Percentiles rank a stretch among this genome's conserved stretches.
phyloP scores from a whole-genome alignment of 2,888 invertebrate species.

The Xanthia icteritia region DNA sequence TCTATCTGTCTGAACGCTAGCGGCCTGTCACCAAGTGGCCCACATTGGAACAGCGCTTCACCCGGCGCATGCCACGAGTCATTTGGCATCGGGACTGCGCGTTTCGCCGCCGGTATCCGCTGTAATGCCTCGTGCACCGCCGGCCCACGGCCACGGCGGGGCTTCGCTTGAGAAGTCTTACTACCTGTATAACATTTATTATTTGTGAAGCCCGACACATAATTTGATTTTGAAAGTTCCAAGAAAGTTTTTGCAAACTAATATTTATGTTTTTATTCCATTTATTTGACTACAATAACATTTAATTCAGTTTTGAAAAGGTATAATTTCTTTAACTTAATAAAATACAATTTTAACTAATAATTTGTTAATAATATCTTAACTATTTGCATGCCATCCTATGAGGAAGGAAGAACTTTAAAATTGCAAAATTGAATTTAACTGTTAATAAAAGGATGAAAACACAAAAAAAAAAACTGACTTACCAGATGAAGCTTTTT shows the following conservation, averaged over 20 bases:
- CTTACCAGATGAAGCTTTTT: constrained; percentile 80
- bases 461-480: not conserved
- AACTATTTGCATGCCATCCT: not conserved
- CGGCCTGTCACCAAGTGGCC: constrained; percentile 80
- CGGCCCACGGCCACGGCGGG: constrained; percentile 85
- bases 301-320: not conserved
- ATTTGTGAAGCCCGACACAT: not conserved
- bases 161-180: constrained; percentile 78
- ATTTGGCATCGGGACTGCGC: constrained; percentile 79
- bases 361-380: not conserved
- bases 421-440: not conserved
- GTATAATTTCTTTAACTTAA: not conserved
- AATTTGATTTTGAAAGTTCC: not conserved
- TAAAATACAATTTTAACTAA: not conserved
- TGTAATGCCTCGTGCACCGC: constrained; percentile 90
- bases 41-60: constrained; percentile 85
- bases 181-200: constrained; percentile 67
- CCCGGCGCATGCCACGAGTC: constrained; percentile 89
- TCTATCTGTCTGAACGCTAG: constrained; percentile 79
- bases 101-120: constrained; percentile 87
- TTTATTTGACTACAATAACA: not conserved
- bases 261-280: not conserved
- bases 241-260: not conserved
- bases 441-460: no score
- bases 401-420: constrained; percentile 8